Evolutionary conservation across 2,113 vertebrate genomes (phyloP), one percentile per base, ranked within the genome.

Genomic region (Thalassoma bifasciatum): DNA sequence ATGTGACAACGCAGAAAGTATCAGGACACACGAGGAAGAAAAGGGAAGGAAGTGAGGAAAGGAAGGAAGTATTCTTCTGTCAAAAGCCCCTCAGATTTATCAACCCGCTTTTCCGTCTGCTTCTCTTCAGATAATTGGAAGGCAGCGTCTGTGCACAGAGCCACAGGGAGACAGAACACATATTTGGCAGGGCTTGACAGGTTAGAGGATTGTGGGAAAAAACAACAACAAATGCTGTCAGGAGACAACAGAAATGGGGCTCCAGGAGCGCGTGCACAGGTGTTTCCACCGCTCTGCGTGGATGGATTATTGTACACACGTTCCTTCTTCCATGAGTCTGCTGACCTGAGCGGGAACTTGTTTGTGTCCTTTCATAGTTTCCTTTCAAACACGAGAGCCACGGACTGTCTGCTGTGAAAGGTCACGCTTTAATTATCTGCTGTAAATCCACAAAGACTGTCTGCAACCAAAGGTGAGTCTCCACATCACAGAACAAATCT

Each of bases 61-160:
- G 44, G 52, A 30, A 26, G 52, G 0, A 19, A 89, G 85, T 82
- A 74, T 79, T 49, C 79, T 58, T 49, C 70, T 92, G 88, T 90
- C 91, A 86, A 84, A 46, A 66, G 65, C 59, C 60, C 69, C 76
- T 84, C 81, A 85, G 85, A 90, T 91, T 89, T 86, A 90, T 87
- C 86, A 82, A 87, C 76, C 71, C 52, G 46, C 51, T 59, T 82
- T 82, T 89, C 70, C 54, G 76, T 83, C 85, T 81, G 68, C 73
- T 42, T 56, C 79, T 88, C 80, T 86, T 86, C 85, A 81, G 73
- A 86, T 92, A 90, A 94, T 92, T 93, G 88, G 88, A 86, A 80
- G 71, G 83, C 58, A 79, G 79, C 38, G 71, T 68, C 40, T 83
- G 58, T 86, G 81, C 75, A 50, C 73, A 67, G 77, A 82, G 76